A percentile compares a stretch with the other conserved stretches of the same genome.
Evolutionary conservation across 1,140 invertebrate genomes (phyloP).

Genomic region (Colletes latitarsis): DNA sequence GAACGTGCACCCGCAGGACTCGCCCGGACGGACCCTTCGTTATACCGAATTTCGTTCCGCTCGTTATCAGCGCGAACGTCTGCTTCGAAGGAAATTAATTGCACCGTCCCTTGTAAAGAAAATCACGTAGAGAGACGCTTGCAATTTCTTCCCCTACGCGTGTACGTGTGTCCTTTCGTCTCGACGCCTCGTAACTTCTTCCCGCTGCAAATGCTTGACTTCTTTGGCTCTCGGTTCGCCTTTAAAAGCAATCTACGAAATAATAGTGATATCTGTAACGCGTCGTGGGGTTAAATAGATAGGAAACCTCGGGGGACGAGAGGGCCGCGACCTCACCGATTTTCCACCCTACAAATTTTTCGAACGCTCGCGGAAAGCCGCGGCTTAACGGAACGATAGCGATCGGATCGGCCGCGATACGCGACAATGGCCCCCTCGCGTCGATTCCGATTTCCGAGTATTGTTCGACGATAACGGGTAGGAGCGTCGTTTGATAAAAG

Average conservation of each 20-base stretch:
- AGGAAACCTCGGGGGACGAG: no score
- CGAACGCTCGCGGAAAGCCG: neutral
- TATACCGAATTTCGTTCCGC: conserved; percentile 12
- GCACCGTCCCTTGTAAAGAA: neutral
- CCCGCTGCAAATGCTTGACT: no score
- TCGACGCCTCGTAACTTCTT: neutral
- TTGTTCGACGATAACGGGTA: conserved; percentile 9
- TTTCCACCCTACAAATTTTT: neutral
- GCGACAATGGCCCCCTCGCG: neutral
- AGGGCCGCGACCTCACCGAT: no score
- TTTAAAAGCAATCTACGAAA: no score
- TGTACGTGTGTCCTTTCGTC: neutral
- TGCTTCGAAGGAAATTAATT: conserved; percentile 12
- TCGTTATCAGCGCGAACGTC: conserved; percentile 17
- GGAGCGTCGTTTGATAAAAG: neutral
- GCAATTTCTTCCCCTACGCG: neutral
- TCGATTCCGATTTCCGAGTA: conserved; percentile 3
- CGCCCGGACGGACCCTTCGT: conserved; percentile 16
- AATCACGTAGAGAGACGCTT: conserved; percentile 5
- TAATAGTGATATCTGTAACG: no score
- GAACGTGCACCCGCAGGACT: conserved; percentile 15
- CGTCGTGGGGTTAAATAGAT: no score
- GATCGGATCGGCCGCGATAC: neutral
- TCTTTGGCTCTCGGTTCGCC: no score
- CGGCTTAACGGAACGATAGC: neutral